Percentiles rank a stretch among this genome's conserved stretches.
Evolutionary conservation across 1,140 invertebrate genomes (phyloP).

Genomic region (Bombus superbus): DNA sequence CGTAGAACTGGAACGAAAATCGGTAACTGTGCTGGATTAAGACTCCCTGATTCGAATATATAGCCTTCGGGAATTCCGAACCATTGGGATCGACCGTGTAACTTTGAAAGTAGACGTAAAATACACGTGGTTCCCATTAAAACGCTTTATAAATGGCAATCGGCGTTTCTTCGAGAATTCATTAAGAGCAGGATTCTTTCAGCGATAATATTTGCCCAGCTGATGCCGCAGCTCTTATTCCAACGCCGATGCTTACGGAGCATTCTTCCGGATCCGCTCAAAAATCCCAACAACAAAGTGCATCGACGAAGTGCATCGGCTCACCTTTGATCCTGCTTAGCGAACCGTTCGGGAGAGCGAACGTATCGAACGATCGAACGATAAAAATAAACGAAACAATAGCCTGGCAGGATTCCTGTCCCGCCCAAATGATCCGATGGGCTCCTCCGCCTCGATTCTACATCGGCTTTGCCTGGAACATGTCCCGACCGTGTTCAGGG

Average conservation of each 20-base stretch:
- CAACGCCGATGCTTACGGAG: not conserved
- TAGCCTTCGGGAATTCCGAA: not conserved
- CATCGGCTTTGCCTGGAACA: not conserved
- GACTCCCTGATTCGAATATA: not conserved
- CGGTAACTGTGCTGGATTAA: not conserved
- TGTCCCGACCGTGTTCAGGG: not conserved
- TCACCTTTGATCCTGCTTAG: not conserved
- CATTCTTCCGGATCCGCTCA: not conserved
- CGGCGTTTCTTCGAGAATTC: not conserved
- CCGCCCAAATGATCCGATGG: not conserved
- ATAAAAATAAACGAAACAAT: slow-evolving; percentile 20
- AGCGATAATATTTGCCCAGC: not conserved
- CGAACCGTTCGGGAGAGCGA: not conserved
- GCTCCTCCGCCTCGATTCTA: not conserved
- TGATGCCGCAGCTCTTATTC: too few species aligned
- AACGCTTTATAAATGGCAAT: not conserved
- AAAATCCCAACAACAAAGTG: not conserved
- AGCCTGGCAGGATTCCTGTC: not conserved
- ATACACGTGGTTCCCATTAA: not conserved
- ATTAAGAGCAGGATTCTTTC: not conserved
- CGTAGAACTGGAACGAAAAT: not conserved
- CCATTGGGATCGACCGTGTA: not conserved
- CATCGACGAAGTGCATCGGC: not conserved
- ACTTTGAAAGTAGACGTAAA: not conserved
- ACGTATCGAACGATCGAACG: not conserved